Evolutionary conservation across 23 tunicate species (phyloP), one percentile per base, ranked within the genome.

Genomic region (Corella eumyota): DNA sequence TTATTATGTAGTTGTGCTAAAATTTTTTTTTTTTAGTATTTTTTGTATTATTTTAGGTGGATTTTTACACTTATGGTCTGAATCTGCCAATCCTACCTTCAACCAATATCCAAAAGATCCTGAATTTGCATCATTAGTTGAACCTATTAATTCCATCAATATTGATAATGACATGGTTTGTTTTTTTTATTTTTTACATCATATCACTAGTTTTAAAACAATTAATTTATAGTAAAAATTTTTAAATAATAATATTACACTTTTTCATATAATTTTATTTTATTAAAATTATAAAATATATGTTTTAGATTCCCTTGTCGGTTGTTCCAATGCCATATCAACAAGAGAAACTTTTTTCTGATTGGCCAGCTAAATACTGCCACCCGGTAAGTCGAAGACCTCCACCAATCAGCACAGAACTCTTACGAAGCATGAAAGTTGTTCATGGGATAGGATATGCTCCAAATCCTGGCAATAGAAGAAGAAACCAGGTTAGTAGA

Each of bases 381-480:
- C 33, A 30, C 48, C 82, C 78, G 0, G 93, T 84, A 34, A 77
- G 90, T 48, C 81, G 93, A 21, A 57, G 94, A 38, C 99, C 94
- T 2, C 82, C 83, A 1, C 99, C 99, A 27, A 84, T 93, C 25
- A 83, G 78, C 55, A 79, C 90, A 50, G 79, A 78, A 13, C 65
- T 93, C 15, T 31, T 93, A 25, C 64, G 74, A 29, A 67, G 78
- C 1, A 93, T 93, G 99, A 93, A 93, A 45, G 70, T 78, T 2
- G 78, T 78, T 4, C 90, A 93, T 0, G 83, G 83, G 45, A 84
- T 93, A 6, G 90, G 94, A 35, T 84, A 84, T 50, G 99, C 99
- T 30, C 99, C 95, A 25, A 93, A 93, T 56, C 90, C 90, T 6
- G 84, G 85, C 25, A 81, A 74, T 40, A 22, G 98, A 26, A 64